Evolutionary conservation across 2,113 vertebrate species (phyloP), one percentile per base, ranked within the genome.

Genomic region (Camelus bactrianus): DNA sequence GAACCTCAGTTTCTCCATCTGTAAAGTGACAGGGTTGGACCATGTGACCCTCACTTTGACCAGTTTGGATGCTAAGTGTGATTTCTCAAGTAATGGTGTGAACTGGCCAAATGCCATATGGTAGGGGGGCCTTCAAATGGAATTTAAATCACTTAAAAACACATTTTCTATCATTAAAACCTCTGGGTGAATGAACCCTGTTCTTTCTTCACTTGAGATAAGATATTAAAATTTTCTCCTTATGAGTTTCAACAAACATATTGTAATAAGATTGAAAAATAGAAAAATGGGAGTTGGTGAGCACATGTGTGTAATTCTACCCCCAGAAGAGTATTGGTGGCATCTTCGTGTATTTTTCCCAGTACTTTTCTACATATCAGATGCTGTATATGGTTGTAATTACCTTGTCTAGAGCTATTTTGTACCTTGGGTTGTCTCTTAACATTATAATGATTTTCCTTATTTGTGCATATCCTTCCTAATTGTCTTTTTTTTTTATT

Each of bases 121-220:
- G 3, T 5, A n/a, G 16, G 60, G 14, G 15, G n/a, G 1, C 0
- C 17, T 73, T 73, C 6, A 32, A n/a, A 35, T 1, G 72, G 38
- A 92, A 81, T 60, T 35, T 32, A 79, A 58, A 86, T 58, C 10
- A 17, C 24, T 58, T 58, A 17, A 26, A 72, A 83, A 32, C 26
- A 38, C 6, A 6, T 60, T 97, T 93, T 87, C 82, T 94, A 32
- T 95, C 73, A 92, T 93, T 93, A 62, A 95, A 90, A 84, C 93
- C 92, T 77, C 6, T 73, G 64, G 80, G 67, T 79, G 56, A 72
- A 58, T 83, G 94, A 73, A 24, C 8, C 93, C 83, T 96, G 52
- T 89, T 46, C 72, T 89, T 76, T 80, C 42, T 95, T 95, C 24
- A 70, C 8, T 14, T 6, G 24, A 54, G 4, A 72, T 54, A 85